phyloP scores from a whole-genome alignment of 1,140 invertebrate genomes.

The Heliconius himera region DNA sequence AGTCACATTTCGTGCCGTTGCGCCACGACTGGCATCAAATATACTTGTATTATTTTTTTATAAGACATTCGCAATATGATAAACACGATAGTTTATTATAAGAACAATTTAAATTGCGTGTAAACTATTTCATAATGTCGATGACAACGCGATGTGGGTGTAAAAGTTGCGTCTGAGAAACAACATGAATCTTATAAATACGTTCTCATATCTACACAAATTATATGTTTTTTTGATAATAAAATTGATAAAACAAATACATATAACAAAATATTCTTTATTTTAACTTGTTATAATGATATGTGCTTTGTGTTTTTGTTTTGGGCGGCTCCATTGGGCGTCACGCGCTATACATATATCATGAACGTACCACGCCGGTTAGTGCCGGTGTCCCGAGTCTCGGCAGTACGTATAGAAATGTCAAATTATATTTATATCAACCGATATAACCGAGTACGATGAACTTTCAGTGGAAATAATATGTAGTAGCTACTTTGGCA shows the following conservation, averaged over 20 bases:
- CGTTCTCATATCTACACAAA: background rate
- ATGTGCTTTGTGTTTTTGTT: background rate
- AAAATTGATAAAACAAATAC: constrained; percentile 9
- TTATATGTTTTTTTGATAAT: constrained; percentile 10
- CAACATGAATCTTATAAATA: constrained; percentile 11
- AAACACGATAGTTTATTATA: constrained; percentile 16
- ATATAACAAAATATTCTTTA: background rate
- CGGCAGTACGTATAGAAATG: constrained; percentile 50
- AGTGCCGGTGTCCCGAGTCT: constrained; percentile 13
- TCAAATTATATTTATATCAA: constrained; percentile 60
- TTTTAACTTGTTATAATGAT: background rate
- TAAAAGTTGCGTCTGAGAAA: background rate
- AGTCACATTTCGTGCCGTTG: too few species aligned
- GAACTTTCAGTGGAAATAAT: constrained; percentile 48
- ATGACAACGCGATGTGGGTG: constrained; percentile 14
- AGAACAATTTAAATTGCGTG: constrained; percentile 25
- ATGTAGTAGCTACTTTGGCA: constrained; percentile 35
- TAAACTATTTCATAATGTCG: constrained; percentile 28
- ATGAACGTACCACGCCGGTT: constrained; percentile 32
- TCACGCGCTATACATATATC: constrained; percentile 28
- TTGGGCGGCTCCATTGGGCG: constrained; percentile 16
- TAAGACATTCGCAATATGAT: background rate
- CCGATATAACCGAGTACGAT: constrained; percentile 45
- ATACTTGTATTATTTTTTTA: background rate
- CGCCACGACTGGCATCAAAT: too few species aligned